Conservation (phyloP, 2,113 vertebrate species). For the Emydura subglobosa region DNA sequence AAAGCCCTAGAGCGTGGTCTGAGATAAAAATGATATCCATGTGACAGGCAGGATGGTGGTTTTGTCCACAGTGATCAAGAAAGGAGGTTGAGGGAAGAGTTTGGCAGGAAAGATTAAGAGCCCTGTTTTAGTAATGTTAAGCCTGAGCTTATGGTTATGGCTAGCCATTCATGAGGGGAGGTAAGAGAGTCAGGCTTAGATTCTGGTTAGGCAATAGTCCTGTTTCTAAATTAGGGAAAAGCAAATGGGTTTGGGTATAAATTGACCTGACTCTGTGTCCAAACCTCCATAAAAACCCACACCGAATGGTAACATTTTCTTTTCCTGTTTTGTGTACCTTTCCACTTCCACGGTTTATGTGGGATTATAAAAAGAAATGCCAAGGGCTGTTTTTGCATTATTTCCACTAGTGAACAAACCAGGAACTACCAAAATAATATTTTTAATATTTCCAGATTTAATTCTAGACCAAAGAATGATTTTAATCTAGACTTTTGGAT, state of each 20-base stretch:
- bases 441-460: not conserved
- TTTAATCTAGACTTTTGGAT: conserved; percentile 40
- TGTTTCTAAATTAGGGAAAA: not conserved
- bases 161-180: not conserved
- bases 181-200: not conserved
- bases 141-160: not conserved
- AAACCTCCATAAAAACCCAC: not conserved
- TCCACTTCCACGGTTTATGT: not conserved
- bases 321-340: not conserved
- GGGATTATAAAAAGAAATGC: not conserved
- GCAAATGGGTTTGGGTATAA: not conserved
- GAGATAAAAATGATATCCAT: not conserved
- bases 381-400: not conserved
- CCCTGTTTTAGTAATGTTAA: not conserved
- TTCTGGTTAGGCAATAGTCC: not conserved
- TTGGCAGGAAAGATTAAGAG: not conserved
- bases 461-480: conserved; percentile 3
- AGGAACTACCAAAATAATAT: conserved; percentile 15
- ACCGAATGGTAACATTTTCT: not conserved
- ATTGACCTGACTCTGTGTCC: not conserved
- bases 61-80: not conserved
- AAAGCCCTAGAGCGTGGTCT: not conserved
- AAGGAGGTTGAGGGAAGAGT: not conserved
- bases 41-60: not conserved
- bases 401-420: conserved; percentile 21